Evolutionary conservation across 2,888 invertebrate species (phyloP), one percentile per base, ranked within the genome.

Genomic region (Tetragonisca angustula): DNA sequence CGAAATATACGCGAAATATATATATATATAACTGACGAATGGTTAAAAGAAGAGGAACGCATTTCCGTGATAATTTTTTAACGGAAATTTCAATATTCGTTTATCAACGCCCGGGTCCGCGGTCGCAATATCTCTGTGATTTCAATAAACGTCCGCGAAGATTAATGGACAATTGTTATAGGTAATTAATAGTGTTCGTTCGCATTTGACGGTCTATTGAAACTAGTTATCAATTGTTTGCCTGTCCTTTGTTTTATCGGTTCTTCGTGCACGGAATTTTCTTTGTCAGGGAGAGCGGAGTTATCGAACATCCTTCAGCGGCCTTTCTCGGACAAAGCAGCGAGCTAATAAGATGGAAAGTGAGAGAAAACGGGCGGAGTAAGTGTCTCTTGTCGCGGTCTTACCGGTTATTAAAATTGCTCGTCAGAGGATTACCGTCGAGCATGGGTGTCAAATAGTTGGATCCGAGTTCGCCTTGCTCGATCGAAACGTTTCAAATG

Each of bases 191-290:
- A 50, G 65, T 65, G 54, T 80, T 77, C 73, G 49, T 36, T 61
- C 68, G 72, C 73, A 56, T 65, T 79, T 83, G 65, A 79, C 69
- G 62, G 67, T 52, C 56, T 67, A 77, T 84, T 74, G 73, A 84
- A 84, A 80, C 77, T 83, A 74, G 79, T 80, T 74, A 65, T 59
- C 84, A 71, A 43, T 80, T 77, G 84, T 79, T 43, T 62, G 50
- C 13, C 15, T 32, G 61, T 73, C 43, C 50, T 80, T 86, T 83
- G 83, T 83, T 83, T 87, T 75, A 86, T 86, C 69, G 77, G 62
- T 59, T 52, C 32, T 17, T 50, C 72, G 72, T 49, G 59, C 68
- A 17, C 64, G 36, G 65, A 72, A 83, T 83, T 80, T 87, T 80
- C 87, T 78, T 75, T 64, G 65, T 27, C 21, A 59, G 15, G 68